Evolutionary conservation across 2,113 vertebrate species (phyloP), one percentile per base, ranked within the genome.

Genomic region (Cyanoramphus novaezelandiae): DNA sequence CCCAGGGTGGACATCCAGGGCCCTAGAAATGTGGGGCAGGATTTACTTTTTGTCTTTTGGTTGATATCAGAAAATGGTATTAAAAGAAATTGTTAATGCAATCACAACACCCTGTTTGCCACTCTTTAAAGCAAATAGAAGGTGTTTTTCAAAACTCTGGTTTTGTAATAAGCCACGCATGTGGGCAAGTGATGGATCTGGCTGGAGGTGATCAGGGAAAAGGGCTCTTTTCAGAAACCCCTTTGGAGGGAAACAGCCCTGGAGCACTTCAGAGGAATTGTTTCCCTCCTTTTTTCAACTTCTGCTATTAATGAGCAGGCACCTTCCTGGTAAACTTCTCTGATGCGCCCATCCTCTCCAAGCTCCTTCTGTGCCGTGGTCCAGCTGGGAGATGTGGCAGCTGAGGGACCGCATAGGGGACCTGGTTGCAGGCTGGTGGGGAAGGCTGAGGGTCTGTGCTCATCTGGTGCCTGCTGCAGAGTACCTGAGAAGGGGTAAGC

Each of bases 341-440:
- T 64, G 9, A 17, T 44, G 23, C 2, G 1, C 43, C 37, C 35
- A 43, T 43, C 13, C 13, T 83, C 28, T 74, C 25, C 47, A 25
- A 33, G n/a, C 37, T 80, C 31, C 28, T 28, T 69, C 35, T 71
- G 65, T 3, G 1, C 1, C 5, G 46, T 25, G 17, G 13, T 55
- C 23, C 1, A 3, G n/a, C 24, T 11, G 47, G 33, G 35, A 25
- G 28, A 19, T 50, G 19, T 13, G 37, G 27, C 27, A 69, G 17
- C 47, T 4, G 20, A 65, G 39, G 28, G 44, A 65, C 31, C 15
- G 20, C 2, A 6, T 28, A 69, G 6, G 28, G 7, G 5, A 50
- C 18, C 25, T 1, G 2, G n/a, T n/a, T 62, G 37, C 25, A 68
- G 62, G 13, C 21, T 6, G 11, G 10, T 0, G 1, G 49, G 43